phyloP scores from a whole-genome alignment of 2,888 invertebrate species.

The Amiota mariae region DNA sequence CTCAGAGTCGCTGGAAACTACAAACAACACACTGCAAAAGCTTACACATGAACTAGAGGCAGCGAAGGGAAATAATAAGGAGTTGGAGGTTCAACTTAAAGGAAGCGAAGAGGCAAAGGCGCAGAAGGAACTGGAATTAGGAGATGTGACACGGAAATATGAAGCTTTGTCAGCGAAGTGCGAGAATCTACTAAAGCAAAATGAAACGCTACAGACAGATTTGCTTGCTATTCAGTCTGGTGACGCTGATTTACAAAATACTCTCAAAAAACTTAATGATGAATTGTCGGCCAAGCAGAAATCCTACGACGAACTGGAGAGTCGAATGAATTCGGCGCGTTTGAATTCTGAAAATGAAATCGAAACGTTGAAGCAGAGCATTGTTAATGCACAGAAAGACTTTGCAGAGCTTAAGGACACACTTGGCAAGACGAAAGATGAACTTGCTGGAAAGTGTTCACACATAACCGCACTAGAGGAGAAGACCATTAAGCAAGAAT shows the following conservation, averaged over 20 bases:
- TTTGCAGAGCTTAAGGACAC: conserved; percentile 60
- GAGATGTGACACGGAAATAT: conserved; percentile 55
- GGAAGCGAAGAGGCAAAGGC: conserved; percentile 44
- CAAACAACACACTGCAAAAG: conserved; percentile 49
- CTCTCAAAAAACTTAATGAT: conserved; percentile 65
- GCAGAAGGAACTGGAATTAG: conserved; percentile 63
- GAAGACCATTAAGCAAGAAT: conserved; percentile 74
- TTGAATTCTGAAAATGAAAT: conserved; percentile 56
- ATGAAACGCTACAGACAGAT: conserved; percentile 70
- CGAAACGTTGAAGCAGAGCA: conserved; percentile 57
- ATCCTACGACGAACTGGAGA: conserved; percentile 46
- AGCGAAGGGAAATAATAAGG: conserved; percentile 31
- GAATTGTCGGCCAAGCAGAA: conserved; percentile 57
- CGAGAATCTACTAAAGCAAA: conserved; percentile 47
- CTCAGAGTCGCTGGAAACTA: conserved; percentile 41
- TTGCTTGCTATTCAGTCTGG: conserved; percentile 64
- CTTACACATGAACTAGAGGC: conserved; percentile 46
- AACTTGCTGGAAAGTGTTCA: conserved; percentile 67
- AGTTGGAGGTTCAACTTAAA: conserved; percentile 52
- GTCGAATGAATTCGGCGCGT: conserved; percentile 46
- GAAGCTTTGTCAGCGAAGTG: conserved; percentile 53
- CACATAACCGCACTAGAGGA: conserved; percentile 61
- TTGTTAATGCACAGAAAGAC: conserved; percentile 67
- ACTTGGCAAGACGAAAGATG: conserved; percentile 68
- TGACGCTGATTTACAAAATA: conserved; percentile 47